phyloP scores from a whole-genome alignment of 2,113 vertebrate genomes.

The Ranitomeya imitator region DNA sequence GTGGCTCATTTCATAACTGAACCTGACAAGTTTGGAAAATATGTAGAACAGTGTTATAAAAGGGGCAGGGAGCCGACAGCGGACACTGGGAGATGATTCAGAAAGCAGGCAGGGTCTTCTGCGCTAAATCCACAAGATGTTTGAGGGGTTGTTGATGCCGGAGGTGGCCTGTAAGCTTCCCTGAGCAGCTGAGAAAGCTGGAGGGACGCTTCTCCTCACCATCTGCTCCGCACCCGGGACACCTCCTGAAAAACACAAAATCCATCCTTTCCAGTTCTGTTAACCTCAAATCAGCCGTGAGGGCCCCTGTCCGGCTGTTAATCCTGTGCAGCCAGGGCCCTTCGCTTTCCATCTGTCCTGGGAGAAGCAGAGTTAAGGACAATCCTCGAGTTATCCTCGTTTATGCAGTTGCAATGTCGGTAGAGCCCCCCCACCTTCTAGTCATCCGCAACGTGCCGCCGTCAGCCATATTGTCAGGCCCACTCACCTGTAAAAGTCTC shows the following conservation, averaged over 20 bases:
- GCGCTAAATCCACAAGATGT: constrained; percentile 66
- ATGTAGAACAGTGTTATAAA: too few species aligned
- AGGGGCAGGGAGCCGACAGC: background rate
- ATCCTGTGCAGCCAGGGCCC: constrained; percentile 46
- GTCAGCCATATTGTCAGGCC: background rate
- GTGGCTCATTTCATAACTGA: too few species aligned
- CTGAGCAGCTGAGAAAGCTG: constrained; percentile 79
- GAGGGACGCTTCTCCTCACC: constrained; percentile 75
- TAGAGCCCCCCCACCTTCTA: background rate
- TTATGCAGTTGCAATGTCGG: constrained; percentile 65
- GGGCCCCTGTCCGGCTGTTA: constrained; percentile 65
- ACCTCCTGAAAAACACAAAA: constrained; percentile 67
- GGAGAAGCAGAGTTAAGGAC: constrained; percentile 65
- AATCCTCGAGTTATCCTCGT: constrained; percentile 70
- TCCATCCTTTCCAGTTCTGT: constrained; percentile 82
- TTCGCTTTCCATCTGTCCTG: constrained; percentile 72
- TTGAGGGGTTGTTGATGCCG: constrained; percentile 70
- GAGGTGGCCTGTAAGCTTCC: constrained; percentile 73
- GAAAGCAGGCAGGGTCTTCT: constrained; percentile 31
- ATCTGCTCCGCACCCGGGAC: constrained; percentile 88
- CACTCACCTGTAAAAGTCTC: background rate
- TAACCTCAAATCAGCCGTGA: constrained; percentile 85
- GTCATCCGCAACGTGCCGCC: background rate
- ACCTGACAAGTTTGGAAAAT: too few species aligned
- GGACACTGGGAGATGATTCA: background rate